phyloP scores from a whole-genome alignment of 2,888 invertebrate species.

The Megalurothrips usitatus region DNA sequence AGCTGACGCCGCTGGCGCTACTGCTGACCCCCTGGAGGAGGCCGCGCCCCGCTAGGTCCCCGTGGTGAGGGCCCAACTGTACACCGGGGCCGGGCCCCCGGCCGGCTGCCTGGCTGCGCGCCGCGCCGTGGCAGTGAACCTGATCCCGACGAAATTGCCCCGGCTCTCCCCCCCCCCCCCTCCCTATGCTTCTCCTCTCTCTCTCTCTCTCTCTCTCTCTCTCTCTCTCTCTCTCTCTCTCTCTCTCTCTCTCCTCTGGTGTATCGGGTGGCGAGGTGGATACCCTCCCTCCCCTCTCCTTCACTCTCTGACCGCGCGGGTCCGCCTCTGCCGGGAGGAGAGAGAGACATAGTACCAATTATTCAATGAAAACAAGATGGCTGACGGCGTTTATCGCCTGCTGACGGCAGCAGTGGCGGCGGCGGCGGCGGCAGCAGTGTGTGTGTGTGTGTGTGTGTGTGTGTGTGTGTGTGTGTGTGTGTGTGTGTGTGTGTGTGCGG shows the following conservation, averaged over 20 bases:
- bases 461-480: not conserved
- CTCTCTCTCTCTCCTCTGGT: not conserved
- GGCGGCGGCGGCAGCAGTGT: too few relatives aligned
- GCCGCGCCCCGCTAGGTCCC: too few relatives aligned
- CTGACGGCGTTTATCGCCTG: constrained; percentile 20
- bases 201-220: not conserved
- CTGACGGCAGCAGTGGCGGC: not conserved
- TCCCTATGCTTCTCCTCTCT: not conserved
- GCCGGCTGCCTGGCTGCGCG: not conserved
- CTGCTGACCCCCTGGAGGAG: too few relatives aligned
- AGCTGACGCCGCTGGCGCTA: too few relatives aligned
- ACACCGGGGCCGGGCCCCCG: not conserved
- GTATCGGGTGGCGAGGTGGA: not conserved
- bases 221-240: not conserved
- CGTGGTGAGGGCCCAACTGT: too few relatives aligned
- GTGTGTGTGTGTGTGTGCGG: not conserved
- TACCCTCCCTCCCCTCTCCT: not conserved
- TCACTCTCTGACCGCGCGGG: not conserved
- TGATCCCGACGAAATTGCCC: constrained; percentile 8
- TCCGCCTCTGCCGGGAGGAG: not conserved
- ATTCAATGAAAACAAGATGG: constrained; percentile 26
- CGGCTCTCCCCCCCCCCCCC: not conserved
- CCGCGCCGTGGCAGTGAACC: not conserved
- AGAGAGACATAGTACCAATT: constrained; percentile 20
- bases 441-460: not conserved